Evolutionary conservation across 1,140 invertebrate genomes (phyloP).

Genomic region (Tribolium madens): DNA sequence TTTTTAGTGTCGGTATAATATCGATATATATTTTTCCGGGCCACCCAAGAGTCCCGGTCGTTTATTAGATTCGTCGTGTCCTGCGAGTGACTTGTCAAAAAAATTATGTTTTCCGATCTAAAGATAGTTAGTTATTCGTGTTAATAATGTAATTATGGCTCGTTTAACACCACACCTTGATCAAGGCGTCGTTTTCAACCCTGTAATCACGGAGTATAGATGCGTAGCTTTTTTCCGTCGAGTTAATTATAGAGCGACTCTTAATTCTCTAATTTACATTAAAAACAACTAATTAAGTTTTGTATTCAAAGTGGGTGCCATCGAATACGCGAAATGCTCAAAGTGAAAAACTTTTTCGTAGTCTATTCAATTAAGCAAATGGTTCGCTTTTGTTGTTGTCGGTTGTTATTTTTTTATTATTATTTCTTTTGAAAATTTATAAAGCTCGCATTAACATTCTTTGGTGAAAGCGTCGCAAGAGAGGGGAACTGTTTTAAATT

Average conservation of each 20-base stretch:
- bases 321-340: conserved; percentile 1
- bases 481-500: conserved; percentile 6
- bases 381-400: conserved; percentile 38
- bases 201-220: conserved; percentile 1
- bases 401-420: conserved; percentile 28
- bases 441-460: conserved; percentile 37
- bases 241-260: conserved; percentile 16
- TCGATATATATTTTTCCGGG: conserved; percentile 1
- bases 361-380: conserved; percentile 42
- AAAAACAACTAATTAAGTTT: conserved; percentile 37
- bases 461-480: background rate
- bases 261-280: conserved; percentile 35
- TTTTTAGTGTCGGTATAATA: background rate
- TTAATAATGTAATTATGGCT: conserved; percentile 38
- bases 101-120: conserved; percentile 36
- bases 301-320: conserved; percentile 19
- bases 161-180: conserved; percentile 31
- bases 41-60: background rate
- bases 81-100: conserved; percentile 5
- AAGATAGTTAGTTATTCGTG: conserved; percentile 31
- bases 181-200: conserved; percentile 27
- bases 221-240: background rate
- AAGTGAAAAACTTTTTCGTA: conserved; percentile 41
- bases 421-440: conserved; percentile 26
- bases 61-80: conserved; percentile 13